Evolutionary conservation across 1,140 invertebrate genomes (phyloP).

Genomic region (Drosophila sucinea): DNA sequence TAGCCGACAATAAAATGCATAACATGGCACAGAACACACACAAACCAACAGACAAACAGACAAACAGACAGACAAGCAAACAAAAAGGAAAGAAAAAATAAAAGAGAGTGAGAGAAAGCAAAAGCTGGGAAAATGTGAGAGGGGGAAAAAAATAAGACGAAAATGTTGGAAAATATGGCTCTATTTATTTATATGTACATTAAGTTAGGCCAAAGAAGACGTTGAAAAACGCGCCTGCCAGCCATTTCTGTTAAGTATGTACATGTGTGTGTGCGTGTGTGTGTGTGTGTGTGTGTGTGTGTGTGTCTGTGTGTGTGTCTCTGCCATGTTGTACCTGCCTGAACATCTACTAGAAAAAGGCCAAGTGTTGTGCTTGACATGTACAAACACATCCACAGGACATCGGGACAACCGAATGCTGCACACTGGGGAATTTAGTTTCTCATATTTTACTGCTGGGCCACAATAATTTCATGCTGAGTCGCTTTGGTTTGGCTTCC

Average conservation of each 20-base stretch:
- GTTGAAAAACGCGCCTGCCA: constrained; percentile 46
- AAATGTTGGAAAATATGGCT: constrained; percentile 72
- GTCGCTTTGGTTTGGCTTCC: constrained; percentile 23
- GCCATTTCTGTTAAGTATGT: constrained; percentile 12
- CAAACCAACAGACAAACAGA: constrained; percentile 35
- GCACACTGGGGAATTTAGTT: constrained; percentile 17
- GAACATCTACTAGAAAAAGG: constrained; percentile 73
- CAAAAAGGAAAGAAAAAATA: constrained; percentile 24
- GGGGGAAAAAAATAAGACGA: constrained; percentile 48
- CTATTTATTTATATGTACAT: constrained; percentile 79
- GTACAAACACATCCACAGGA: constrained; percentile 50
- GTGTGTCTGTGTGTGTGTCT: constrained; percentile 27
- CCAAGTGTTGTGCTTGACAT: constrained; percentile 78
- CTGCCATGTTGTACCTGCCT: constrained; percentile 53
- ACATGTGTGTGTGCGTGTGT: constrained; percentile 14
- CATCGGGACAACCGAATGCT: constrained; percentile 10
- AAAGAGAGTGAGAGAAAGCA: constrained; percentile 9
- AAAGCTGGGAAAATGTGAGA: background rate
- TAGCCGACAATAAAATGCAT: constrained; percentile 82
- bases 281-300: constrained; percentile 27
- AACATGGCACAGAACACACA: constrained; percentile 52
- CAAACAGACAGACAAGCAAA: constrained; percentile 10
- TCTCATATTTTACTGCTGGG: constrained; percentile 44
- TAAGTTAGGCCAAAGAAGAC: constrained; percentile 56
- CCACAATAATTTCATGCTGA: constrained; percentile 68